Evolutionary conservation across 1,140 invertebrate species (phyloP), one percentile per base, ranked within the genome.

Genomic region (Drosophila pectinifera): DNA sequence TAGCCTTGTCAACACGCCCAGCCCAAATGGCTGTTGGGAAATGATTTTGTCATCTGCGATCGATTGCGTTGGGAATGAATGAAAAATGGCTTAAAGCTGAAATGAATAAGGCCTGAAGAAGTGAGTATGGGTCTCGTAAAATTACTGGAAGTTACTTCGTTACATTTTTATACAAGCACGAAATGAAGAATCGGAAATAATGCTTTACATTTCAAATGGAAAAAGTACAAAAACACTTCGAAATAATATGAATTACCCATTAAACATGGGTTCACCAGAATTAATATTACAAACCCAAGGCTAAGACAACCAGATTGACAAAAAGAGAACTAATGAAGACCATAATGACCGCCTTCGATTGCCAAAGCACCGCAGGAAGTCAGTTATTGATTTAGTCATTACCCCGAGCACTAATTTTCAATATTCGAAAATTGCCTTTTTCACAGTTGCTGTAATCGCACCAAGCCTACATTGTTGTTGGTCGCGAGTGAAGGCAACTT

Each of bases 301-400:
- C 18, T 38, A 38, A 36, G 14, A 11, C 26, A 20, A 51, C 8
- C 18, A 54, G 10, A 67, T 49, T 72, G 59, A 63, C 70, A 53
- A 57, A 74, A 48, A 43, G 4, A 49, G 49, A 73, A 45, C 53
- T 73, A 73, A 73, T 73, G 45, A 51, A 53, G 70, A 31, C 31
- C 39, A 39, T 73, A 61, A 72, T 73, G 69, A 73, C 58, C 69
- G 10, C 38, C 38, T 61, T 18, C n/a, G 31, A 59, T 73, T 73
- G 69, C 22, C 45, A 73, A 74, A 68, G 63, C 49, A 65, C 73
- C 73, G 54, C 80, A 78, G 74, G 82, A 80, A 76, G 67, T 81
- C 46, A 70, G 61, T 81, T 78, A 81, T 77, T 68, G 78, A 81
- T 81, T 81, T 67, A 77, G 67, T 76, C 80, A 83, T 84, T 78